Evolutionary conservation across 1,140 invertebrate species (phyloP).

Genomic region (Subanguina moxae): DNA sequence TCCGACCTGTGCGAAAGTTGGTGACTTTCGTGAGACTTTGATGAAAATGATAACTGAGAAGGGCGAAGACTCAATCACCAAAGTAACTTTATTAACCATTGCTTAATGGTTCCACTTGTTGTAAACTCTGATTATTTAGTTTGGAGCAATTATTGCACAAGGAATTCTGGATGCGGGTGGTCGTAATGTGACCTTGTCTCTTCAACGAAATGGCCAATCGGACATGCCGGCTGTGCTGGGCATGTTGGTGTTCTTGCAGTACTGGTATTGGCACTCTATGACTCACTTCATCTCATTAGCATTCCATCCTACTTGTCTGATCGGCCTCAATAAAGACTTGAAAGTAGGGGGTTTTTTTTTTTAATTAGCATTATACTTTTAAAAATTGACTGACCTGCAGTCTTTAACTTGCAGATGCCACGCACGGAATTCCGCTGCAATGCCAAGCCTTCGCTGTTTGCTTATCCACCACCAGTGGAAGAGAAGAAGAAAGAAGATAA

Average conservation of each 20-base stretch:
- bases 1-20: constrained; percentile 78
- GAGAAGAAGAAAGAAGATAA: constrained; percentile 95
- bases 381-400: not conserved
- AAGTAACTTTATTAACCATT: constrained; percentile 33
- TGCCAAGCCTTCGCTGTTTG: constrained; percentile 87
- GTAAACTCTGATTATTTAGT: constrained; percentile 65
- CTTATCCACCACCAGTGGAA: constrained; percentile 90
- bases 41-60: constrained; percentile 95
- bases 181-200: constrained; percentile 77
- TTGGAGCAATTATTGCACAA: constrained; percentile 94
- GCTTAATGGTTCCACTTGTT: not conserved
- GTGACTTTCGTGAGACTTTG: constrained; percentile 82
- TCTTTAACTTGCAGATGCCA: constrained; percentile 72
- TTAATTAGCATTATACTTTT: too few species aligned
- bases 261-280: constrained; percentile 99
- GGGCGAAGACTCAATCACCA: constrained; percentile 96
- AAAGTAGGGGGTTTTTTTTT: constrained; percentile 65
- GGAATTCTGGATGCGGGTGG: constrained; percentile 87
- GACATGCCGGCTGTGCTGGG: constrained; percentile 95
- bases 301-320: constrained; percentile 90
- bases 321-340: constrained; percentile 86
- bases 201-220: constrained; percentile 92
- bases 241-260: constrained; percentile 94
- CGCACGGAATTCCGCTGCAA: constrained; percentile 86
- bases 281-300: constrained; percentile 89